Percentiles rank a stretch among this genome's conserved stretches.
Evolutionary conservation across 2,888 invertebrate species (phyloP).

Genomic region (Prostheceraeus crozeri): DNA sequence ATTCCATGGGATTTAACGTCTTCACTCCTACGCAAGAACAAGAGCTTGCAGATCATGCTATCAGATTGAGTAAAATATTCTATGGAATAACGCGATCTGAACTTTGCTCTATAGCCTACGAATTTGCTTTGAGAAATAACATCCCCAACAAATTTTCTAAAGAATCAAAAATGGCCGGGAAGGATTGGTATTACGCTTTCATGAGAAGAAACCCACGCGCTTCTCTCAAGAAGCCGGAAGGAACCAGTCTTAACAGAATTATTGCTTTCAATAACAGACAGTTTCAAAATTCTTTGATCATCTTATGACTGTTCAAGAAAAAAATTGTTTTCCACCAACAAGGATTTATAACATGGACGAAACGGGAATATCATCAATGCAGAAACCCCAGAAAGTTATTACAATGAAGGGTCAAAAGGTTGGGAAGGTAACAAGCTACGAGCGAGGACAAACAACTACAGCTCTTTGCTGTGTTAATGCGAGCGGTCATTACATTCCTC

Average conservation of each 20-base stretch:
- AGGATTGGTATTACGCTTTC: constrained; percentile 31
- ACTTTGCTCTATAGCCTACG: constrained; percentile 15
- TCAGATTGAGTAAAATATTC: constrained; percentile 20
- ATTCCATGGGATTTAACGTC: constrained; percentile 10
- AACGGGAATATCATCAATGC: constrained; percentile 56
- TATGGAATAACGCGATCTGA: background rate
- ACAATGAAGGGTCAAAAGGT: constrained; percentile 55
- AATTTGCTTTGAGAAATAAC: constrained; percentile 14
- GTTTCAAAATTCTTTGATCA: constrained; percentile 32
- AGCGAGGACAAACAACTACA: constrained; percentile 14
- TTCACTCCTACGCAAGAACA: constrained; percentile 25
- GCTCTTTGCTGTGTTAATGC: background rate
- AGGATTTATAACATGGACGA: constrained; percentile 56
- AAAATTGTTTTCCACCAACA: constrained; percentile 23
- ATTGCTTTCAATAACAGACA: constrained; percentile 26
- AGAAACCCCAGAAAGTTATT: constrained; percentile 52
- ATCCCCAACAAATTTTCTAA: constrained; percentile 20
- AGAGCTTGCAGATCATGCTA: constrained; percentile 23
- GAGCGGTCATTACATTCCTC: background rate
- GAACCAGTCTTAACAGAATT: constrained; percentile 31
- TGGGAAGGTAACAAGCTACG: constrained; percentile 52
- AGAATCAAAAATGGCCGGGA: constrained; percentile 4
- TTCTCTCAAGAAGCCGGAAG: constrained; percentile 28
- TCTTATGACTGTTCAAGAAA: constrained; percentile 13
- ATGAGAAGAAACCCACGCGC: constrained; percentile 18